These are phyloP conservation scores for Drosophila prosaltans DNA, from an alignment of 1,140 invertebrate species.

Conservation along the genomic window DNA sequence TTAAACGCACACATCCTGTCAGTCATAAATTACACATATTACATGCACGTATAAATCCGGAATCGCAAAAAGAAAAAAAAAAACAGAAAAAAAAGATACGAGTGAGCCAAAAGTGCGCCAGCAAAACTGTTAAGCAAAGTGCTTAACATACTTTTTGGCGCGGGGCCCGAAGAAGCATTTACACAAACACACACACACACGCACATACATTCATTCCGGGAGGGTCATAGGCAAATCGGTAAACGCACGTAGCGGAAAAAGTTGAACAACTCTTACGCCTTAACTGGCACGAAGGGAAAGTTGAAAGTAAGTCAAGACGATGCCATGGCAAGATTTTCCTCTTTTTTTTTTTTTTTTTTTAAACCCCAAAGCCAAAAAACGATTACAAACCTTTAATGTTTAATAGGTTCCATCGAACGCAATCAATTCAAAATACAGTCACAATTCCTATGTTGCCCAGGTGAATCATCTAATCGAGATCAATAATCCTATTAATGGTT, in stretches of 20 bases:
- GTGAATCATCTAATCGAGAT: too few relatives aligned
- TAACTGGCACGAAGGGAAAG: conserved; percentile 53
- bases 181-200: conserved; percentile 21
- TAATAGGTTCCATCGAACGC: background rate
- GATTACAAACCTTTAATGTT: conserved; percentile 3
- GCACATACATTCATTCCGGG: conserved; percentile 25
- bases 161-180: conserved; percentile 34
- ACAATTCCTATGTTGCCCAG: too few relatives aligned
- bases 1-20: conserved; percentile 76
- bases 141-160: conserved; percentile 78
- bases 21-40: conserved; percentile 79
- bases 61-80: conserved; percentile 67
- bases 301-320: conserved; percentile 73
- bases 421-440: background rate
- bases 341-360: conserved; percentile 69
- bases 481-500: too few relatives aligned
- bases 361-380: background rate
- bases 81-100: conserved; percentile 32
- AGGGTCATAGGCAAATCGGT: conserved; percentile 55
- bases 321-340: conserved; percentile 35
- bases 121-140: conserved; percentile 64
- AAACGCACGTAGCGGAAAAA: conserved; percentile 69
- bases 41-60: conserved; percentile 78
- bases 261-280: conserved; percentile 56
- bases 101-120: conserved; percentile 56